Evolutionary conservation across 1,140 invertebrate species (phyloP).

Genomic region (Microplitis demolitor): DNA sequence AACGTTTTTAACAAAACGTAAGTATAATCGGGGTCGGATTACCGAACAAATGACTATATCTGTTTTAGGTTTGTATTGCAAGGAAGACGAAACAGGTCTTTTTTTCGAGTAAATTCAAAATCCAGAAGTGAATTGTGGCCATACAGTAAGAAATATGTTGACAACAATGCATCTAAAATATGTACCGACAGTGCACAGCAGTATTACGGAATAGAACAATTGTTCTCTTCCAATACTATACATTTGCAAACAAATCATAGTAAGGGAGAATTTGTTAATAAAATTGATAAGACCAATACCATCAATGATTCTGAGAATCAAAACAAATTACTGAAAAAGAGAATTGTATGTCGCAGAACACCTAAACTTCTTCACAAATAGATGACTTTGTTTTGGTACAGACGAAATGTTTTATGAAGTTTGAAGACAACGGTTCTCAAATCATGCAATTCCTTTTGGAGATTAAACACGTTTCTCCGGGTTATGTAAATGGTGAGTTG

Average conservation of each 20-base stretch:
- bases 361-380: constrained; percentile 26
- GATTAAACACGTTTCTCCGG: constrained; percentile 8
- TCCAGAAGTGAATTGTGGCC: constrained; percentile 21
- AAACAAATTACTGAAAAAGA: constrained; percentile 22
- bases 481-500: not conserved
- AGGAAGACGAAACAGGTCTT: constrained; percentile 22
- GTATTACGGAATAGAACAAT: constrained; percentile 12
- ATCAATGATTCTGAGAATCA: constrained; percentile 31
- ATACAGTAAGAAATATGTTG: constrained; percentile 21
- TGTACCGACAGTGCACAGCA: constrained; percentile 30
- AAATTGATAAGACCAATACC: constrained; percentile 21
- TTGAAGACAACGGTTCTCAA: not conserved
- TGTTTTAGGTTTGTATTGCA: constrained; percentile 24
- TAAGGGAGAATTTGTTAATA: too few species aligned
- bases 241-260: too few species aligned
- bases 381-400: constrained; percentile 26
- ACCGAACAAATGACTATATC: constrained; percentile 26
- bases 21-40: constrained; percentile 25
- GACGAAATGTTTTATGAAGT: not conserved
- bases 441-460: constrained; percentile 18
- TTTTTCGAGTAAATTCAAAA: constrained; percentile 21
- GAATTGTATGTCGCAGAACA: constrained; percentile 19
- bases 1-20: constrained; percentile 27
- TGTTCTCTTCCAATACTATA: too few species aligned
- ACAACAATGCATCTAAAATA: not conserved